These are phyloP conservation scores for Morphnarchus princeps DNA, from an alignment of 2,113 vertebrate genomes.

Conservation along the genomic window DNA sequence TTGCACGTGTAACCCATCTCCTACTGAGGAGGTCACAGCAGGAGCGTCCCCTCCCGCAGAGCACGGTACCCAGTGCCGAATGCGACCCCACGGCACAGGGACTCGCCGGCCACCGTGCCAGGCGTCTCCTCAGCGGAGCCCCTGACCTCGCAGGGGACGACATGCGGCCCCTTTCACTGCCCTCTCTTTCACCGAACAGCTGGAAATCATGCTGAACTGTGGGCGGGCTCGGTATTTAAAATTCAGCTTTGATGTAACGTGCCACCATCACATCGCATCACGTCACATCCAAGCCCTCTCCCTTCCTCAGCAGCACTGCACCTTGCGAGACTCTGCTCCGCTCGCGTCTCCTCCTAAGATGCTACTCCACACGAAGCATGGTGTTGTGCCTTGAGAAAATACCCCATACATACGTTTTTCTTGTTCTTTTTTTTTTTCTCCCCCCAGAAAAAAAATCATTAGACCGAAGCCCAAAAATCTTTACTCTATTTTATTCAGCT, in stretches of 20 bases:
- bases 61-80: rapidly evolving
- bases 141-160: not conserved
- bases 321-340: not conserved
- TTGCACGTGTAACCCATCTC: not conserved
- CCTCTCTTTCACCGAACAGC: not conserved
- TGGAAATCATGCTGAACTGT: not conserved
- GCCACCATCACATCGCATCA: not conserved
- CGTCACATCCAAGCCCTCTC: not conserved
- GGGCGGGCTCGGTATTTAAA: not conserved
- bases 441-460: not conserved
- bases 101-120: rapidly evolving
- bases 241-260: not conserved
- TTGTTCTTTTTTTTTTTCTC: rapidly evolving
- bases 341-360: not conserved
- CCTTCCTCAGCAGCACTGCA: not conserved
- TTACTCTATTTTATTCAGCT: conserved; percentile 9
- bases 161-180: not conserved
- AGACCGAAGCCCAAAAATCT: not conserved
- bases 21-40: not conserved
- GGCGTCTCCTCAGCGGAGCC: not conserved
- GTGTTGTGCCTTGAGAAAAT: not conserved
- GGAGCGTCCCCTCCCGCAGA: not conserved
- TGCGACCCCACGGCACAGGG: rapidly evolving
- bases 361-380: not conserved
- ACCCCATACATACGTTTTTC: not conserved